Percentiles rank a stretch among this genome's conserved stretches.
phyloP scores from a whole-genome alignment of 2,888 invertebrate genomes.

The Diogma glabrata region DNA sequence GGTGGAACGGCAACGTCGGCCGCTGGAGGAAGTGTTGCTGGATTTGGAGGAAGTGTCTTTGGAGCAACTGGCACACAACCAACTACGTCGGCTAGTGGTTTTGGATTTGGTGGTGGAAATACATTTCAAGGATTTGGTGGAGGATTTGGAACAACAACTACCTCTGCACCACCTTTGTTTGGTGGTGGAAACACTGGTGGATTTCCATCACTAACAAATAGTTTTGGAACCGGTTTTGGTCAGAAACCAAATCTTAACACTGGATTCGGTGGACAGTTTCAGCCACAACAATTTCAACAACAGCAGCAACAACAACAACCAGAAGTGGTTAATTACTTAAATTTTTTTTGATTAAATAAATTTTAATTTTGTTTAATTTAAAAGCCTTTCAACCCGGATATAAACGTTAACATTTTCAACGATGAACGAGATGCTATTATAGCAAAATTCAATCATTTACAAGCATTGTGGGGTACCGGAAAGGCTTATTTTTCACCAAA shows the following conservation, averaged over 20 bases:
- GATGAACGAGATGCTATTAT: conserved; percentile 91
- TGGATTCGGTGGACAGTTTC: too few species aligned
- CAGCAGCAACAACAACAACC: conserved; percentile 37
- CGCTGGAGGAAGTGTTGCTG: conserved; percentile 24
- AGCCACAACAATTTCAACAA: too few species aligned
- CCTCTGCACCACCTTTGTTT: conserved; percentile 35
- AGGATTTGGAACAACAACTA: conserved; percentile 37
- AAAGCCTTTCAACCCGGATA: conserved; percentile 45
- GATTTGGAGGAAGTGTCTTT: conserved; percentile 28
- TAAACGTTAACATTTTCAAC: conserved; percentile 74
- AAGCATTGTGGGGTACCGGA: conserved; percentile 47
- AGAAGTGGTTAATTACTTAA: conserved; percentile 2
- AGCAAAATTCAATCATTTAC: conserved; percentile 90
- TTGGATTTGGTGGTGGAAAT: conserved; percentile 13
- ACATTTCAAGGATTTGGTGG: conserved; percentile 40
- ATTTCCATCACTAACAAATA: too few species aligned
- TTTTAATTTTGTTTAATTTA: conserved; percentile 31
- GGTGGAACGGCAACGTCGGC: conserved; percentile 23
- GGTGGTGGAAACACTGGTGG: conserved; percentile 3
- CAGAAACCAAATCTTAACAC: conserved; percentile 22
- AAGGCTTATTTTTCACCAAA: conserved; percentile 68
- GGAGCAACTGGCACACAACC: conserved; percentile 25
- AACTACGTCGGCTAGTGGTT: conserved; percentile 12
- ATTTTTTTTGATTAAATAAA: conserved; percentile 14
- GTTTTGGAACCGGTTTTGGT: conserved; percentile 25